Evolutionary conservation across 2,888 invertebrate genomes (phyloP).

Genomic region (Uloborus plumipes): DNA sequence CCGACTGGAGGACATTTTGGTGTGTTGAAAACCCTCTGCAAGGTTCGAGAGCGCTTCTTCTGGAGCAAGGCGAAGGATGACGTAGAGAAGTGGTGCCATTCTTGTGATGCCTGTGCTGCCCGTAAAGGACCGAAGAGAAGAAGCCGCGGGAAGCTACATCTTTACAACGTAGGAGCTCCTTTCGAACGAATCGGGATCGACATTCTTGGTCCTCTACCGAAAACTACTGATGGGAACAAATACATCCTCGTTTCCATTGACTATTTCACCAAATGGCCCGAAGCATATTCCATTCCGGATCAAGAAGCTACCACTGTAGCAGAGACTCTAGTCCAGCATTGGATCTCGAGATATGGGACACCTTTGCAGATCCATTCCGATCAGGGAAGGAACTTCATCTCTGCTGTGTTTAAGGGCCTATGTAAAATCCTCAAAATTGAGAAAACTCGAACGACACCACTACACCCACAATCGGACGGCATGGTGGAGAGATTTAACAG

Average conservation of each 20-base stretch:
- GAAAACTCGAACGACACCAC: not conserved
- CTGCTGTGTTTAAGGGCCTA: constrained; percentile 2
- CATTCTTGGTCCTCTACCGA: too few relatives aligned
- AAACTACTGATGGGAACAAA: too few relatives aligned
- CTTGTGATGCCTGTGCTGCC: not conserved
- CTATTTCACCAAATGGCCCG: too few relatives aligned
- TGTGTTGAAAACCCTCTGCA: constrained; percentile 43
- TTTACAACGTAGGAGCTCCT: not conserved
- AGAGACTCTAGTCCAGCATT: too few relatives aligned
- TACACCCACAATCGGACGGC: constrained; percentile 13
- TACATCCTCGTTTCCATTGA: too few relatives aligned
- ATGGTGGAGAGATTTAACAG: constrained; percentile 13
- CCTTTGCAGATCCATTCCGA: too few relatives aligned
- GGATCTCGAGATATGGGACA: too few relatives aligned
- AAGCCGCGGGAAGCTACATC: not conserved
- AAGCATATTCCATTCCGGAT: too few relatives aligned
- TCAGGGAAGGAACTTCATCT: constrained; percentile 9
- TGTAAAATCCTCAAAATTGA: not conserved
- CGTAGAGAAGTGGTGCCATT: not conserved
- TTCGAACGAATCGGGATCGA: too few relatives aligned
- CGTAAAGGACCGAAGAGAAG: not conserved
- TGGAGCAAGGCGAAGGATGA: not conserved
- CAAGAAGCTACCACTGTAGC: too few relatives aligned
- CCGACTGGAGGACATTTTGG: too few relatives aligned
- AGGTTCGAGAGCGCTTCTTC: not conserved